A percentile compares a stretch with the other conserved stretches of the same genome.
Evolutionary conservation across 2,888 invertebrate species (phyloP).

Genomic region (Acleris cristana): DNA sequence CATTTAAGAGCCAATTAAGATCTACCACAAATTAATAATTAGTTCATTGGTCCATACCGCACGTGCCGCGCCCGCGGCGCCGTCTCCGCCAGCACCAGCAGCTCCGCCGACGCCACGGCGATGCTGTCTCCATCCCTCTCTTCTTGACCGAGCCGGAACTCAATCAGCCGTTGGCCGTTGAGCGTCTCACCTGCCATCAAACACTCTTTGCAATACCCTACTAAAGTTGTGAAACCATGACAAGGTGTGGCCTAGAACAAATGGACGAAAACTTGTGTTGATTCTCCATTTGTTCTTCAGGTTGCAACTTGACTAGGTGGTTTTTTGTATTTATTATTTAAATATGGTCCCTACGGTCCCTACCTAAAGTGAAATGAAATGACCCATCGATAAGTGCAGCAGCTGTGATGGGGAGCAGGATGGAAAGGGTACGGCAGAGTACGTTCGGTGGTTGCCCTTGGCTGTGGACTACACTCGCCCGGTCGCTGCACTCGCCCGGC

Average conservation of each 20-base stretch:
- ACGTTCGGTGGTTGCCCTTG: constrained; percentile 70
- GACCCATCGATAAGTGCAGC: constrained; percentile 60
- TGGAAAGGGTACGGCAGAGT: constrained; percentile 49
- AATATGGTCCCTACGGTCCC: constrained; percentile 46
- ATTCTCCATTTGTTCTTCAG: no score
- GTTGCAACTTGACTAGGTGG: no score
- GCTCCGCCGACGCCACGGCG: constrained; percentile 89
- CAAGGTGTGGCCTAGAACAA: constrained; percentile 9
- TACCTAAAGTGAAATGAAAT: constrained; percentile 73
- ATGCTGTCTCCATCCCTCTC: constrained; percentile 84
- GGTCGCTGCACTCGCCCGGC: constrained; percentile 53
- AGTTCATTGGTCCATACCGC: constrained; percentile 50
- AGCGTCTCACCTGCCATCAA: constrained; percentile 88
- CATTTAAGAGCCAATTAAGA: no score
- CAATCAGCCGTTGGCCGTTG: constrained; percentile 93
- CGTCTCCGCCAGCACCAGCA: constrained; percentile 86
- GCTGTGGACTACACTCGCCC: constrained; percentile 73
- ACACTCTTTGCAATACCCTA: neutral
- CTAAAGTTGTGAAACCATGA: neutral
- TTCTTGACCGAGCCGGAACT: constrained; percentile 90
- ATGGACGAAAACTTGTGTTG: no score
- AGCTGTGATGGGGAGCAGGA: constrained; percentile 45
- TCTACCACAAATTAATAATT: no score
- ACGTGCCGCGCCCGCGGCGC: constrained; percentile 60
- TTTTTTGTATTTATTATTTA: no score